A percentile compares a stretch with the other conserved stretches of the same genome.
These are phyloP conservation scores for Hydrolagus colliei DNA, from an alignment of 2,797 vertebrate genomes.

Conservation along the genomic window DNA sequence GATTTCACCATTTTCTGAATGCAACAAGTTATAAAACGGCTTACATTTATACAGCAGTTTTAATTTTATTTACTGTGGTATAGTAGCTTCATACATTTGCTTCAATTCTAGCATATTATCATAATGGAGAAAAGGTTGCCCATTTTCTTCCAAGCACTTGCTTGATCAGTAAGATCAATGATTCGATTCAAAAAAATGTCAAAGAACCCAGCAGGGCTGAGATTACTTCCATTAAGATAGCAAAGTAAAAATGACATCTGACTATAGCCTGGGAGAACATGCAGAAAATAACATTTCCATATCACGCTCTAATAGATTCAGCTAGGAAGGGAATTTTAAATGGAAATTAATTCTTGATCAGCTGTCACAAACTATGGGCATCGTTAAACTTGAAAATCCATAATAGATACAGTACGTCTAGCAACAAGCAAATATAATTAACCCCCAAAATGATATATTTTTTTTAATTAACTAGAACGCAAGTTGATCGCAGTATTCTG, in stretches of 20 bases:
- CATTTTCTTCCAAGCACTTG: slow-evolving; percentile 45
- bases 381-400: slow-evolving; percentile 45
- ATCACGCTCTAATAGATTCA: slow-evolving; percentile 47
- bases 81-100: slow-evolving; percentile 33
- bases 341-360: slow-evolving; percentile 49
- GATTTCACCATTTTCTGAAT: slow-evolving; percentile 35
- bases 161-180: slow-evolving; percentile 42
- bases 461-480: not conserved
- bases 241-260: slow-evolving; percentile 43
- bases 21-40: slow-evolving; percentile 33
- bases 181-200: slow-evolving; percentile 47
- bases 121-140: slow-evolving; percentile 41
- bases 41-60: slow-evolving; percentile 33
- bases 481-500: not conserved
- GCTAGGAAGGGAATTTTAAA: slow-evolving; percentile 46
- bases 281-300: slow-evolving; percentile 46
- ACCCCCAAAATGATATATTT: slow-evolving; percentile 11
- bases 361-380: slow-evolving; percentile 44
- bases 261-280: slow-evolving; percentile 48
- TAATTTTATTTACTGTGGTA: slow-evolving; percentile 32
- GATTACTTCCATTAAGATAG: slow-evolving; percentile 45
- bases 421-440: slow-evolving; percentile 32
- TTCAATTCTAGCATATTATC: slow-evolving; percentile 38
- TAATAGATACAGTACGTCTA: slow-evolving; percentile 35
- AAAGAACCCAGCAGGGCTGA: slow-evolving; percentile 42